These are phyloP conservation scores for Odontocolon sp. DNA, from an alignment of 2,888 invertebrate species.

Conservation along the genomic window DNA sequence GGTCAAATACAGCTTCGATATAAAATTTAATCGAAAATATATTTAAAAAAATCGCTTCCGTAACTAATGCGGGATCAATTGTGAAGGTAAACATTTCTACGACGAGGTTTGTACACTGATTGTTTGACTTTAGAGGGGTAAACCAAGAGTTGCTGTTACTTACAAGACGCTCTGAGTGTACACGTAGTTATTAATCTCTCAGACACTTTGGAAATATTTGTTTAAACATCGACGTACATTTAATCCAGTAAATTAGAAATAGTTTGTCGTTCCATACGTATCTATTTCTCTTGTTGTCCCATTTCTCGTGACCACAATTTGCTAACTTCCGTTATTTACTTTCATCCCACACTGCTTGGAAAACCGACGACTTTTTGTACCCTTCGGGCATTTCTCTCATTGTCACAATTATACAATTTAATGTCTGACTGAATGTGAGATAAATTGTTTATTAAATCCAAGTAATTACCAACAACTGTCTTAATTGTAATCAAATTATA, in stretches of 20 bases:
- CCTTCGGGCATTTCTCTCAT: background rate
- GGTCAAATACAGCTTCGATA: too few species aligned
- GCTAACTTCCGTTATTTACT: slow-evolving; percentile 22
- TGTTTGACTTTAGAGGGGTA: slow-evolving; percentile 2
- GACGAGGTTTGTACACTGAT: background rate
- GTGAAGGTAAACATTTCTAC: too few species aligned
- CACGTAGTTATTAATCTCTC: background rate
- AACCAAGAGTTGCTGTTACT: background rate
- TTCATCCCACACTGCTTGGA: slow-evolving; percentile 12
- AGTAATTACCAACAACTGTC: background rate
- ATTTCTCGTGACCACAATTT: background rate
- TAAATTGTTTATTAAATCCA: background rate
- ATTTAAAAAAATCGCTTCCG: too few species aligned
- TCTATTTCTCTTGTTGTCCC: background rate
- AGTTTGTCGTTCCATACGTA: background rate
- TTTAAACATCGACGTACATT: too few species aligned
- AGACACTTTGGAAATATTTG: too few species aligned
- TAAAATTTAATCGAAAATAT: too few species aligned
- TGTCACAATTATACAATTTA: too few species aligned
- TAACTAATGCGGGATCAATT: too few species aligned
- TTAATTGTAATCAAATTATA: too few species aligned
- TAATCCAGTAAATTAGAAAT: too few species aligned
- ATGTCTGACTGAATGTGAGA: too few species aligned
- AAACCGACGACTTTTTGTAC: background rate
- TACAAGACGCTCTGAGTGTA: slow-evolving; percentile 5